Evolutionary conservation across 1,140 invertebrate species (phyloP).

Genomic region (Halyomorpha halys): DNA sequence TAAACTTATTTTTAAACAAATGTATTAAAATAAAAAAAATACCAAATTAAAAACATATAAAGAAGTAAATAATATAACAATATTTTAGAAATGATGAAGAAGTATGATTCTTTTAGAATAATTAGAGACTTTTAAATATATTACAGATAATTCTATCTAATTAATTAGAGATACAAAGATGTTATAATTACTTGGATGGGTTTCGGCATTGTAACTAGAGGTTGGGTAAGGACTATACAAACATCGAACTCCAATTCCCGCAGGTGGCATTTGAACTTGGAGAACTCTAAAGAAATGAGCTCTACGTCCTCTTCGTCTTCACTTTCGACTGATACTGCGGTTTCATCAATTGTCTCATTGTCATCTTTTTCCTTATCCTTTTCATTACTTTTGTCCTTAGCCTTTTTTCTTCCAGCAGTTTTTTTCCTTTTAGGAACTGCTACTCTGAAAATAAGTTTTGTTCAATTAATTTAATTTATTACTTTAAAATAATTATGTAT

Average conservation of each 20-base stretch:
- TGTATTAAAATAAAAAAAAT: too few relatives aligned
- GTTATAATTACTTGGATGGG: slow-evolving; percentile 27
- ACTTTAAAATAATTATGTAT: too few relatives aligned
- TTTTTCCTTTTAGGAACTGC: too few relatives aligned
- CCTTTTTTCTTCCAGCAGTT: neutral
- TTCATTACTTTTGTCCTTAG: neutral
- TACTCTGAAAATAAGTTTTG: too few relatives aligned
- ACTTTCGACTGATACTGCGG: slow-evolving; percentile 12
- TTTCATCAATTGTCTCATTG: slow-evolving; percentile 20
- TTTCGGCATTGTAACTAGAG: slow-evolving; percentile 34
- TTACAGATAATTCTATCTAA: too few relatives aligned
- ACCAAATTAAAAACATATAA: too few relatives aligned
- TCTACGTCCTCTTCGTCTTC: slow-evolving; percentile 29
- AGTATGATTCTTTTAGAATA: too few relatives aligned
- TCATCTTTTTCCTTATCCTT: slow-evolving; percentile 25
- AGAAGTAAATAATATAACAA: too few relatives aligned
- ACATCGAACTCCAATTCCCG: slow-evolving; percentile 44
- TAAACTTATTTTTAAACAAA: too few relatives aligned
- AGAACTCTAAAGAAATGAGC: slow-evolving; percentile 23
- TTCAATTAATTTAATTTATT: too few relatives aligned
- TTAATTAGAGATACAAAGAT: neutral
- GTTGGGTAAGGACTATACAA: slow-evolving; percentile 40
- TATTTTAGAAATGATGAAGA: too few relatives aligned
- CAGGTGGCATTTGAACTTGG: slow-evolving; percentile 32
- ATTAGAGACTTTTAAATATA: too few relatives aligned